Percentiles rank a stretch among this genome's conserved stretches.
Conservation (phyloP, 2,797 vertebrate species). For the Falco naumanni region DNA sequence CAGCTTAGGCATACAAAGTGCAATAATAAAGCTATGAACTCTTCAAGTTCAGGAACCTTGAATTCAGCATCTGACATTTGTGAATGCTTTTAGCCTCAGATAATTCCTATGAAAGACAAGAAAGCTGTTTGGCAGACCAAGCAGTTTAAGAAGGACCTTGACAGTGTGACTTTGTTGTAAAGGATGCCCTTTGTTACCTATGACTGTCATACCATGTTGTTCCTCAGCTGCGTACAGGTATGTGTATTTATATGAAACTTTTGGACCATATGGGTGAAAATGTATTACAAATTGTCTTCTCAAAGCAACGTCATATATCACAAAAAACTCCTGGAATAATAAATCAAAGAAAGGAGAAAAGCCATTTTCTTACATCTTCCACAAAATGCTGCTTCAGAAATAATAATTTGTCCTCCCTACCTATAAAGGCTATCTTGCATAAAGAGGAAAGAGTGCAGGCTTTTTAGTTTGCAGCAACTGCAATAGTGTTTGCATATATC, state of each 20-base stretch:
- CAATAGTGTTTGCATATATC: neutral
- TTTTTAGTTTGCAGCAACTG: neutral
- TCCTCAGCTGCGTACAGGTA: neutral
- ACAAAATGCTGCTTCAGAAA: neutral
- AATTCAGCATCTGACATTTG: neutral
- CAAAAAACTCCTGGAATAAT: neutral
- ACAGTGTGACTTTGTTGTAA: neutral
- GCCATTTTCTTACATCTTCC: neutral
- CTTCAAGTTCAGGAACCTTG: neutral
- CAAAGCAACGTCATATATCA: neutral
- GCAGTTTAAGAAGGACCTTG: neutral
- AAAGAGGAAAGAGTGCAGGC: neutral
- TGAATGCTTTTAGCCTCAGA: neutral
- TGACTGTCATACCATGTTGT: neutral
- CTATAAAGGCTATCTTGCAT: neutral
- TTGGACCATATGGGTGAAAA: neutral
- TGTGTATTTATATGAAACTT: neutral
- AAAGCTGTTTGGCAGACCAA: neutral
- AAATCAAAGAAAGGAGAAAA: neutral
- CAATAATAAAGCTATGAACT: neutral
- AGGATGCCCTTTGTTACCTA: neutral
- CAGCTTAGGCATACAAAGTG: neutral
- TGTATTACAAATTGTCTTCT: neutral
- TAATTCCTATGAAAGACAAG: neutral
- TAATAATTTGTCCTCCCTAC: neutral